A percentile compares a stretch with the other conserved stretches of the same genome.
Evolutionary conservation across 2,113 vertebrate genomes (phyloP).

Genomic region (Amphiprion ocellaris): DNA sequence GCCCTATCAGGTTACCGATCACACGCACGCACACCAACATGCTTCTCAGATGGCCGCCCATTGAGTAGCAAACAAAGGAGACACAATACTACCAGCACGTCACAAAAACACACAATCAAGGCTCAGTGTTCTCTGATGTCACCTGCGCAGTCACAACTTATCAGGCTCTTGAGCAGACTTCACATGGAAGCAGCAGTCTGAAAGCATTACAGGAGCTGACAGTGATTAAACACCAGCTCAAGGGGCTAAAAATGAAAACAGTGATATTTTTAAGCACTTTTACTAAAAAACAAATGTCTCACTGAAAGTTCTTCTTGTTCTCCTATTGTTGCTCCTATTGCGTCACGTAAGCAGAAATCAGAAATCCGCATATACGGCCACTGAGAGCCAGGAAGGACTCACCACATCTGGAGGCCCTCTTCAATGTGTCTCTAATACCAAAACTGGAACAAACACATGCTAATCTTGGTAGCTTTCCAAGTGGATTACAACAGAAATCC

Average conservation of each 20-base stretch:
- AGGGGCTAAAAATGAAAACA: background rate
- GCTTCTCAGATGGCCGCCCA: constrained; percentile 61
- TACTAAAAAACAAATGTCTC: background rate
- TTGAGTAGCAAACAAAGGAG: constrained; percentile 57
- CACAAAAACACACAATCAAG: constrained; percentile 25
- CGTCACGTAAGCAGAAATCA: background rate
- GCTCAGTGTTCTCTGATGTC: constrained; percentile 23
- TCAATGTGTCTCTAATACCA: background rate
- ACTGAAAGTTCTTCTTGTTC: background rate
- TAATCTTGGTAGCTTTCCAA: constrained; percentile 2
- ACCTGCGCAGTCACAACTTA: constrained; percentile 21
- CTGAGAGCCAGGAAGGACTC: background rate
- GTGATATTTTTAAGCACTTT: constrained; percentile 21
- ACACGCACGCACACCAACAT: constrained; percentile 18
- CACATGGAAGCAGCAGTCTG: background rate
- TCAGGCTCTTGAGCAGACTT: constrained; percentile 9
- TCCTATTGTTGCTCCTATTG: background rate
- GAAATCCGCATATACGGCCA: background rate
- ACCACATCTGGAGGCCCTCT: background rate
- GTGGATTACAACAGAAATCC: background rate
- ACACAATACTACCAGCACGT: constrained; percentile 41
- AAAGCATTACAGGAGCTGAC: constrained; percentile 4
- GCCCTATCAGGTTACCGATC: background rate
- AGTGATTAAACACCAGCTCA: background rate
- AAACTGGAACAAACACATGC: constrained; percentile 11